phyloP scores from a whole-genome alignment of 2,888 invertebrate genomes.

The Tinea semifulvella region DNA sequence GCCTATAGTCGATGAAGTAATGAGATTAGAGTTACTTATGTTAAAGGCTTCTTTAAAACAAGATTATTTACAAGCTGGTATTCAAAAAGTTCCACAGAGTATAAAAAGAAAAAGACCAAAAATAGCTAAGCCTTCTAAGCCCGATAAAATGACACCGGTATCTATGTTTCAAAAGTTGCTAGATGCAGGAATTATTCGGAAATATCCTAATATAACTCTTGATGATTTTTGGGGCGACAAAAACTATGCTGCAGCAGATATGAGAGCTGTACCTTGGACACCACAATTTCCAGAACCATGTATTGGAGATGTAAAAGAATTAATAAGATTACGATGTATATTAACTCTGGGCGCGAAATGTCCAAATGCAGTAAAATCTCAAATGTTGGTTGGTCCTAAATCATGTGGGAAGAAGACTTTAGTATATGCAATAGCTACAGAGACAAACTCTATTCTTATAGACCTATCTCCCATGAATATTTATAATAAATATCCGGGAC shows the following conservation, averaged over 20 bases:
- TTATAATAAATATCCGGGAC: slow-evolving; percentile 73
- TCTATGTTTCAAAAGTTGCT: slow-evolving; percentile 78
- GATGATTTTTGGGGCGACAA: slow-evolving; percentile 76
- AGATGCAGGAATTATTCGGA: slow-evolving; percentile 72
- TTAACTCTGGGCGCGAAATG: slow-evolving; percentile 61
- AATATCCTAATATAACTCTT: slow-evolving; percentile 67
- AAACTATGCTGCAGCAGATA: slow-evolving; percentile 67
- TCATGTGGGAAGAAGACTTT: slow-evolving; percentile 76
- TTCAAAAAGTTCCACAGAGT: slow-evolving; percentile 29
- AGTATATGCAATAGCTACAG: slow-evolving; percentile 77
- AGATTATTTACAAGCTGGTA: slow-evolving; percentile 34
- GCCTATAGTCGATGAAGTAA: slow-evolving; percentile 73
- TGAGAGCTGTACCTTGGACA: slow-evolving; percentile 45
- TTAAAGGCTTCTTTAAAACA: slow-evolving; percentile 61
- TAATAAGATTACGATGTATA: slow-evolving; percentile 68
- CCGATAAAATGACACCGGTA: slow-evolving; percentile 67
- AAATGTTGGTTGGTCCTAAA: slow-evolving; percentile 75
- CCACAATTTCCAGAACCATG: slow-evolving; percentile 59
- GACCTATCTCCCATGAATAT: slow-evolving; percentile 77
- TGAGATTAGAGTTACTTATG: slow-evolving; percentile 64
- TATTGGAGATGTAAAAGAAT: slow-evolving; percentile 69
- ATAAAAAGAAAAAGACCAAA: slow-evolving; percentile 47
- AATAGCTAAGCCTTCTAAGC: slow-evolving; percentile 65
- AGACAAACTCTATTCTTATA: slow-evolving; percentile 78
- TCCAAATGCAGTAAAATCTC: slow-evolving; percentile 58